These are phyloP conservation scores for Drosophila navojoa DNA, from an alignment of 1,140 invertebrate species.

Conservation along the genomic window DNA sequence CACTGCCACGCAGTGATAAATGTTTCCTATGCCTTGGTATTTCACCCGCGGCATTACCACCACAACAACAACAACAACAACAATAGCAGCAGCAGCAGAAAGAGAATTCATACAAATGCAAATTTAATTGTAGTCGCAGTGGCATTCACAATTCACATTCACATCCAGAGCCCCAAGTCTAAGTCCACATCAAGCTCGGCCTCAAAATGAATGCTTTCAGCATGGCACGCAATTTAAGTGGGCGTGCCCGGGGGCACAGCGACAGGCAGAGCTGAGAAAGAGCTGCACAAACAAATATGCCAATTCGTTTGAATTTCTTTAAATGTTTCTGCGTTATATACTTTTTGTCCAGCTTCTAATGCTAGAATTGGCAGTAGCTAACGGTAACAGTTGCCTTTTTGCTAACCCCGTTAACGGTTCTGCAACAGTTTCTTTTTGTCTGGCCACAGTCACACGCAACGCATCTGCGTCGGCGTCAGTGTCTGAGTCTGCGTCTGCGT, in stretches of 20 bases:
- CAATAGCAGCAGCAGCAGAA: slow-evolving; percentile 17
- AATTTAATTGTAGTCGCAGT: slow-evolving; percentile 82
- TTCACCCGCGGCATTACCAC: slow-evolving; percentile 70
- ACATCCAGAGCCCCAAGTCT: neutral
- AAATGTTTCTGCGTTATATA: slow-evolving; percentile 53
- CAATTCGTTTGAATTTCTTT: slow-evolving; percentile 80
- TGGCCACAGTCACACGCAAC: slow-evolving; percentile 37
- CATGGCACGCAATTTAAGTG: slow-evolving; percentile 83
- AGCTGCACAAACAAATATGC: slow-evolving; percentile 46
- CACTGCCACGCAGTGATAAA: slow-evolving; percentile 78
- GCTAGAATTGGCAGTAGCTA: slow-evolving; percentile 34
- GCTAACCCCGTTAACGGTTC: slow-evolving; percentile 55
- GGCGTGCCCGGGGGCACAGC: slow-evolving; percentile 70
- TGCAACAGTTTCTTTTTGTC: slow-evolving; percentile 20
- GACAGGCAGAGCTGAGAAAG: slow-evolving; percentile 25
- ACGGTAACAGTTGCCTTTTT: slow-evolving; percentile 42
- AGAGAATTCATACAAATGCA: slow-evolving; percentile 80
- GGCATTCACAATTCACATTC: slow-evolving; percentile 59
- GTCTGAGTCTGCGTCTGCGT: slow-evolving; percentile 41
- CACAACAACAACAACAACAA: slow-evolving; percentile 6
- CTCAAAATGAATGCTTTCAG: slow-evolving; percentile 77
- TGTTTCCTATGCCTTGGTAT: slow-evolving; percentile 83
- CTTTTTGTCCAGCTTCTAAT: slow-evolving; percentile 46
- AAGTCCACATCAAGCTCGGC: slow-evolving; percentile 36
- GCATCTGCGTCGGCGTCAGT: slow-evolving; percentile 42